phyloP scores from a whole-genome alignment of 2,113 vertebrate genomes.

The Pimephales promelas region DNA sequence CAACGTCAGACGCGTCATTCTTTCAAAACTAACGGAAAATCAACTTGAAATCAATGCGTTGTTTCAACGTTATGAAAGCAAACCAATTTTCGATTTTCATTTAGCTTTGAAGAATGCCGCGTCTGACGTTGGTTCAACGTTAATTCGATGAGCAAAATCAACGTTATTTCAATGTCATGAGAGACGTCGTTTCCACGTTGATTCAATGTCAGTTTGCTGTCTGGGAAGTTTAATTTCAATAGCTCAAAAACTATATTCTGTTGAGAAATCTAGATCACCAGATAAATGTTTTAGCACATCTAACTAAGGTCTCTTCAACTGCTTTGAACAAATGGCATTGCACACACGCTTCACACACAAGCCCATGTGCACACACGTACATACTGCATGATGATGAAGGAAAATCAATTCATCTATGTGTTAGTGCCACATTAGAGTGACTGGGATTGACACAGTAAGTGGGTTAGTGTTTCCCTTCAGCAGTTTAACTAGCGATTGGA shows the following conservation, averaged over 20 bases:
- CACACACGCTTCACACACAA: background rate
- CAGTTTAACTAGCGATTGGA: constrained; percentile 49
- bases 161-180: too few species aligned
- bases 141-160: too few species aligned
- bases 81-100: too few species aligned
- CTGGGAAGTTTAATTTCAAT: background rate
- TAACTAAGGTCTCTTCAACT: constrained; percentile 19
- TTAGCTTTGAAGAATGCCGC: too few species aligned
- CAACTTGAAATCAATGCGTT: too few species aligned
- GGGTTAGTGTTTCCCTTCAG: constrained; percentile 60
- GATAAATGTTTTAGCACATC: constrained; percentile 47
- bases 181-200: too few species aligned
- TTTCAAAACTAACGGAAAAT: too few species aligned
- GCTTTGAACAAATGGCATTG: constrained; percentile 56
- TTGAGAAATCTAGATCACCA: constrained; percentile 25
- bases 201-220: too few species aligned
- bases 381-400: constrained; percentile 62
- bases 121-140: too few species aligned
- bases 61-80: too few species aligned
- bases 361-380: background rate
- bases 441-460: constrained; percentile 52
- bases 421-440: constrained; percentile 71
- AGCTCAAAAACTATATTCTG: background rate
- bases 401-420: constrained; percentile 73
- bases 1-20: too few species aligned